Percentiles rank a stretch among this genome's conserved stretches.
phyloP scores from a whole-genome alignment of 2,888 invertebrate genomes.

The Strigamia crassipes region DNA sequence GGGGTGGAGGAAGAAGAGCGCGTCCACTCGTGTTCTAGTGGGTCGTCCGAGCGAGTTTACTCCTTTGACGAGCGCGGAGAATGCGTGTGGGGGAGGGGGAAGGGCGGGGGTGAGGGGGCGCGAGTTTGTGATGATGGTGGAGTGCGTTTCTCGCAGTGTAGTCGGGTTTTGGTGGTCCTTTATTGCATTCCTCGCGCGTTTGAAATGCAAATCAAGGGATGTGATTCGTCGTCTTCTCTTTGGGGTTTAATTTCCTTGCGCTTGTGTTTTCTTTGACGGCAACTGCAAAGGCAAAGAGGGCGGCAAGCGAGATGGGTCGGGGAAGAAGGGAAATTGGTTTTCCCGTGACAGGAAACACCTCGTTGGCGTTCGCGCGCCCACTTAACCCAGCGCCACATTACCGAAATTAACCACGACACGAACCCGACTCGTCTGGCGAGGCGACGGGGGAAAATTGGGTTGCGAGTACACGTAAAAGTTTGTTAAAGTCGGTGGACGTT shows the following conservation, averaged over 20 bases:
- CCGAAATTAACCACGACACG: background rate
- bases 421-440: background rate
- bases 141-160: background rate
- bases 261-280: conserved; percentile 6
- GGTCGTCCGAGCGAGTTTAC: background rate
- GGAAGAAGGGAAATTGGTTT: conserved; percentile 17
- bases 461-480: background rate
- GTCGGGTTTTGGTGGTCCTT: conserved; percentile 19
- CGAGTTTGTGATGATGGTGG: too few species aligned
- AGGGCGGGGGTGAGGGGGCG: background rate
- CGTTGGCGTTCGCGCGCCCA: conserved; percentile 1
- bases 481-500: background rate
- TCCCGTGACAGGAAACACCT: conserved; percentile 31
- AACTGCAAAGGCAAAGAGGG: background rate
- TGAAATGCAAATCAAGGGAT: conserved; percentile 37
- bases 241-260: background rate
- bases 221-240: background rate
- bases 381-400: conserved; percentile 6
- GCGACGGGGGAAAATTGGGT: background rate
- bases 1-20: background rate
- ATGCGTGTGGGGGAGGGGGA: background rate
- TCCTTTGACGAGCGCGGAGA: background rate
- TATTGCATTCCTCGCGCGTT: conserved; percentile 25
- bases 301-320: background rate
- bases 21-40: background rate